phyloP scores from a whole-genome alignment of 2,797 vertebrate genomes.

The Sebastes oblongus region DNA sequence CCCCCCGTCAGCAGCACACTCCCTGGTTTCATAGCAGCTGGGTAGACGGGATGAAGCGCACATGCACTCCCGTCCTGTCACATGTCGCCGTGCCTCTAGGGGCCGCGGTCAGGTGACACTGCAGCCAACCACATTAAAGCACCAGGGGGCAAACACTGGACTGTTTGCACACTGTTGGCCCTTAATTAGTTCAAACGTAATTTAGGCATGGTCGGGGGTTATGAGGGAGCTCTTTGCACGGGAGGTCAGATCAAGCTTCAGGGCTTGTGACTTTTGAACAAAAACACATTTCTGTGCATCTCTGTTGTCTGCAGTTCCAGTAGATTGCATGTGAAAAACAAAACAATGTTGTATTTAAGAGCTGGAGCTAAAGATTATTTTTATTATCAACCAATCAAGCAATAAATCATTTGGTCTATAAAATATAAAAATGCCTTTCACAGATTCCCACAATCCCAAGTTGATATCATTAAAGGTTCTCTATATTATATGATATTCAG shows the following conservation, averaged over 20 bases:
- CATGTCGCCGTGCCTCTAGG: conserved; percentile 59
- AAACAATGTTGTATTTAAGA: not conserved
- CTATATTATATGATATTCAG: too few relatives aligned
- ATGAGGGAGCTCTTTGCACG: conserved; percentile 15
- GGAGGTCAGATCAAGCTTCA: conserved; percentile 39
- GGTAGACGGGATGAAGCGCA: conserved; percentile 44
- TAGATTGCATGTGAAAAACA: not conserved
- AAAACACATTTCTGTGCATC: not conserved
- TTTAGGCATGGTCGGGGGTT: conserved; percentile 20
- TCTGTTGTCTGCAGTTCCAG: not conserved
- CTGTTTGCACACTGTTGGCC: conserved; percentile 32
- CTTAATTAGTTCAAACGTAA: conserved; percentile 60
- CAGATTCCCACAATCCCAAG: not conserved
- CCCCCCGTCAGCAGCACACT: conserved; percentile 13
- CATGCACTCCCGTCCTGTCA: conserved; percentile 51
- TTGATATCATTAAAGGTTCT: not conserved
- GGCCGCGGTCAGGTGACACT: conserved; percentile 69
- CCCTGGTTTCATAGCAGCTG: conserved; percentile 62
- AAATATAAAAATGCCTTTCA: not conserved
- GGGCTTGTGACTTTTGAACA: conserved; percentile 9
- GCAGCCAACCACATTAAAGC: conserved; percentile 57
- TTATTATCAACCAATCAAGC: not conserved
- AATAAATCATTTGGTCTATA: not conserved
- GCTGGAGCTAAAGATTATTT: not conserved
- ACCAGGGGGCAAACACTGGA: conserved; percentile 36